Conservation (phyloP, 2,113 vertebrate species). For the Notechis scutatus region DNA sequence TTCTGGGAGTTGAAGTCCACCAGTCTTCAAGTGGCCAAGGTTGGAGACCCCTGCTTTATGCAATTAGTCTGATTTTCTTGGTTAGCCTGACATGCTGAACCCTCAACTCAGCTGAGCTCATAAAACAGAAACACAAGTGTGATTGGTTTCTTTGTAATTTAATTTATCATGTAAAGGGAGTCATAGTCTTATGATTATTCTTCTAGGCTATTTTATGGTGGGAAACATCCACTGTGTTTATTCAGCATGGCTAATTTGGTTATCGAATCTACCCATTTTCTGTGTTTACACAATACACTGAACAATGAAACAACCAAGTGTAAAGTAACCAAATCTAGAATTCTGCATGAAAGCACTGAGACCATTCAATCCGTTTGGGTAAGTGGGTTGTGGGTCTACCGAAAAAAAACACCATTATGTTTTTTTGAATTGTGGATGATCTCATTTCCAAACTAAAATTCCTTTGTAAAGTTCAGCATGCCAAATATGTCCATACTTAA, state of each 20-base stretch:
- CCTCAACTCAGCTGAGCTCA: neutral
- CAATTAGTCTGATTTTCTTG: neutral
- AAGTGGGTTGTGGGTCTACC: neutral
- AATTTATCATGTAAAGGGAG: neutral
- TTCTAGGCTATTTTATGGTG: neutral
- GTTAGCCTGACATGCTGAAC: neutral
- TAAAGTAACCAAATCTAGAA: neutral
- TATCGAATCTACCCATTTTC: neutral
- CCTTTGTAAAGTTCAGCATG: neutral
- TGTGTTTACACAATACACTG: neutral
- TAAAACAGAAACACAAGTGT: neutral
- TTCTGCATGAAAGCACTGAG: neutral
- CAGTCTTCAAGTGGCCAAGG: too few species aligned
- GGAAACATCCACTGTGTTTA: neutral
- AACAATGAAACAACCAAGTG: neutral
- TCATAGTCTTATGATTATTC: neutral
- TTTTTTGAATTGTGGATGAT: neutral
- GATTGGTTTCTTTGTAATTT: neutral
- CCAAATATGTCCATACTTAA: neutral
- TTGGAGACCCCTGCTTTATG: neutral
- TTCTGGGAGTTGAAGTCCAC: too few species aligned
- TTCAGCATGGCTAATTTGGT: neutral
- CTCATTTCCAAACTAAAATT: neutral
- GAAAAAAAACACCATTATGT: accelerated
- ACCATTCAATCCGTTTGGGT: neutral